These are phyloP conservation scores for Phoenoteleia sp. DNA, from an alignment of 2,888 invertebrate genomes.

Conservation along the genomic window DNA sequence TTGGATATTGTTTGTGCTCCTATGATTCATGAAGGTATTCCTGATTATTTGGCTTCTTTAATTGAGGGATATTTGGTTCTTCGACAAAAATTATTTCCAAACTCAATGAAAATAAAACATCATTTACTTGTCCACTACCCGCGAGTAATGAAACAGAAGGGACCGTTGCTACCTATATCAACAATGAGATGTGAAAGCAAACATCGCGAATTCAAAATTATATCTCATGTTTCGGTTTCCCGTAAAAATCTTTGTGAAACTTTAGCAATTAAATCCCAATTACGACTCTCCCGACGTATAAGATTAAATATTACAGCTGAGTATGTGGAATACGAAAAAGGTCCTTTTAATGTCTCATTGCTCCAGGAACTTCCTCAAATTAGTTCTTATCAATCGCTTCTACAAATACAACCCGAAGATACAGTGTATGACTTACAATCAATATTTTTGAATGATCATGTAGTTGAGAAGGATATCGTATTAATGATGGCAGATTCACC, in stretches of 20 bases:
- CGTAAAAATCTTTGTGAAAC: slow-evolving; percentile 53
- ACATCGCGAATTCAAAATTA: slow-evolving; percentile 48
- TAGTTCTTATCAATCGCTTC: too few species aligned
- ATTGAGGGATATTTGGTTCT: not conserved
- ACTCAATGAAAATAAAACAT: not conserved
- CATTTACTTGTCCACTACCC: slow-evolving; percentile 61
- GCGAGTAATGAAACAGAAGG: slow-evolving; percentile 23
- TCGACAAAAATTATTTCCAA: not conserved
- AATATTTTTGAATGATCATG: slow-evolving; percentile 1
- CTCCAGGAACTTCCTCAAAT: too few species aligned
- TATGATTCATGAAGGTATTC: not conserved
- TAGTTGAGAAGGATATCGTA: not conserved
- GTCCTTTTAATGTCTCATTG: too few species aligned
- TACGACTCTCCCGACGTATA: not conserved
- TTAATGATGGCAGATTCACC: slow-evolving; percentile 24
- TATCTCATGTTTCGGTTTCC: slow-evolving; percentile 15
- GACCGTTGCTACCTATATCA: slow-evolving; percentile 44
- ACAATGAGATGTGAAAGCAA: slow-evolving; percentile 55
- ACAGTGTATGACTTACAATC: too few species aligned
- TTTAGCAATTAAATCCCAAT: slow-evolving; percentile 43
- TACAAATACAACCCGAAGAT: too few species aligned
- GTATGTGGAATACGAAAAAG: too few species aligned
- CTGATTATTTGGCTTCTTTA: not conserved
- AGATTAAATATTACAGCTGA: not conserved
- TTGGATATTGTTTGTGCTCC: not conserved